Conservation (phyloP, 2,888 invertebrate species). For the Strigamia transsilvanica region DNA sequence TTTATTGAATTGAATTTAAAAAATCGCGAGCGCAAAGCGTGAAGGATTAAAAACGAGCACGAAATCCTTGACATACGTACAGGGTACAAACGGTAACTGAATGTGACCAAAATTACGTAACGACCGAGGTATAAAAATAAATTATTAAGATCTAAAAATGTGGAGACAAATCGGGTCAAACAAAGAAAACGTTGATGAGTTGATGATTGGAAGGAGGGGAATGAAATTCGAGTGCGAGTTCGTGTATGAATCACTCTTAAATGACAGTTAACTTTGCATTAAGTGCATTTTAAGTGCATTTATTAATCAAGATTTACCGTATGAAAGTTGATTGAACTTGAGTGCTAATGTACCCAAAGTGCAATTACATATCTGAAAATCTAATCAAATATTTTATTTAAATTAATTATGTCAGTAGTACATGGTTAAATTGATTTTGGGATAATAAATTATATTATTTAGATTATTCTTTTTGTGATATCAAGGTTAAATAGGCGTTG, state of each 20-base stretch:
- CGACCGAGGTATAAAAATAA: background rate
- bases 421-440: background rate
- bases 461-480: background rate
- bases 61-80: background rate
- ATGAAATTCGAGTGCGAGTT: too few relatives aligned
- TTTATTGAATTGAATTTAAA: background rate
- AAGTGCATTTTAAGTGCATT: background rate
- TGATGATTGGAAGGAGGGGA: too few relatives aligned
- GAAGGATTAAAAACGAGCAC: background rate
- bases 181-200: too few relatives aligned
- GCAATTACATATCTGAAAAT: background rate
- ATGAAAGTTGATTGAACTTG: conserved; percentile 14
- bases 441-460: background rate
- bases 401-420: background rate
- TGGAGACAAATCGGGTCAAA: background rate
- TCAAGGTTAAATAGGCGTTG: conserved; percentile 20
- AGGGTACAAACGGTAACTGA: background rate
- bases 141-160: background rate
- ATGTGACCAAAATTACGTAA: background rate
- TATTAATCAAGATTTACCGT: background rate
- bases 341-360: background rate
- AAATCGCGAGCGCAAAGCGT: background rate
- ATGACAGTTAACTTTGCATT: background rate
- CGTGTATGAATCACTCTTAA: too few relatives aligned
- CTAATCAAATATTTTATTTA: background rate